Percentiles rank a stretch among this genome's conserved stretches.
These are phyloP conservation scores for Eonycteris spelaea DNA, from an alignment of 2,113 vertebrate species.

Conservation along the genomic window DNA sequence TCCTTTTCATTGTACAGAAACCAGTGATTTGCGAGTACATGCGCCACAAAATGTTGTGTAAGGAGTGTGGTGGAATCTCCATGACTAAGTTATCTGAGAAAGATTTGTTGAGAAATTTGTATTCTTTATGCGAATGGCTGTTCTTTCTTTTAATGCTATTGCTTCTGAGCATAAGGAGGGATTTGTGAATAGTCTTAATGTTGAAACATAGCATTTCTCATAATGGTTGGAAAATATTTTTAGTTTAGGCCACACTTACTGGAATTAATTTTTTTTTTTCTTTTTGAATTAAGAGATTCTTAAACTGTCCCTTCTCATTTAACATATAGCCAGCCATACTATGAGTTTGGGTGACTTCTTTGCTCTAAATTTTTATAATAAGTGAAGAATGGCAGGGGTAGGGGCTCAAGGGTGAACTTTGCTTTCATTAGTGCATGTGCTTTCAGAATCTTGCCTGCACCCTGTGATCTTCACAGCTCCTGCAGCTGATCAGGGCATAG, in stretches of 20 bases:
- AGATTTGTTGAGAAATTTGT: slow-evolving; percentile 42
- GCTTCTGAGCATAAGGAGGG: slow-evolving; percentile 20
- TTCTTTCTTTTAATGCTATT: background rate
- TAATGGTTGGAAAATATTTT: slow-evolving; percentile 5
- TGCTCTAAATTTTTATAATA: slow-evolving; percentile 8
- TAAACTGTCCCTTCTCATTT: background rate
- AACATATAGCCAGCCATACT: background rate
- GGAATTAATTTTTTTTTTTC: slow-evolving; percentile 18
- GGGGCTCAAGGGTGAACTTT: background rate
- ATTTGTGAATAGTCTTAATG: background rate
- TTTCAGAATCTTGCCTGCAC: slow-evolving; percentile 31
- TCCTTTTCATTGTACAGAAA: slow-evolving; percentile 47
- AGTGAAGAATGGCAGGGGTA: background rate
- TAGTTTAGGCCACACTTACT: background rate
- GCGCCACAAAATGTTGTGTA: background rate
- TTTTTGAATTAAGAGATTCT: background rate
- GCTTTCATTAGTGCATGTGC: background rate
- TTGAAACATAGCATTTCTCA: slow-evolving; percentile 16
- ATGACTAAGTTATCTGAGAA: slow-evolving; percentile 46
- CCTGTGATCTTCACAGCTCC: slow-evolving; percentile 43
- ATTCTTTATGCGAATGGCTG: slow-evolving; percentile 28
- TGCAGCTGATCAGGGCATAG: slow-evolving; percentile 36
- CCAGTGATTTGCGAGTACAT: slow-evolving; percentile 26
- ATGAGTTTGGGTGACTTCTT: slow-evolving; percentile 4
- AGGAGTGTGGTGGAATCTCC: background rate